Evolutionary conservation across 2,797 vertebrate genomes (phyloP).

Genomic region (Anniella stebbinsi): DNA sequence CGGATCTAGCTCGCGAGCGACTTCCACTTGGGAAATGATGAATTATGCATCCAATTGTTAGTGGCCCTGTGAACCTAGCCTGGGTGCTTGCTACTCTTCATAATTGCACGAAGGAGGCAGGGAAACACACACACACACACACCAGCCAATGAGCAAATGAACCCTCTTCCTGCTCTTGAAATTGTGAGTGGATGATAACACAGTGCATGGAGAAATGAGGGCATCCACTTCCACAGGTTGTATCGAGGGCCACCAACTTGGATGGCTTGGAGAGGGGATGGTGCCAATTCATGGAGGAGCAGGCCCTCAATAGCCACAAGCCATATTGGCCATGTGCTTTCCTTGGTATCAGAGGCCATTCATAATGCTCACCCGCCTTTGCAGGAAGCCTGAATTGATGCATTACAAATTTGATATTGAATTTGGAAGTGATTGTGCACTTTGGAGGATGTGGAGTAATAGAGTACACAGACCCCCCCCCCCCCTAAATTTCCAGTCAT

Average conservation of each 20-base stretch:
- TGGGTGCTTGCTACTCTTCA: not conserved
- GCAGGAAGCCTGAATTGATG: too few relatives aligned
- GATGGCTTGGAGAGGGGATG: not conserved
- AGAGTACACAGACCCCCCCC: too few relatives aligned
- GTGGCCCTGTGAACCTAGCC: not conserved
- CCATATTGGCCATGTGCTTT: not conserved
- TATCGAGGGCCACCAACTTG: not conserved
- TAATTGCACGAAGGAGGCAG: not conserved
- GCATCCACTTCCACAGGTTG: not conserved
- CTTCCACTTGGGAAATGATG: not conserved
- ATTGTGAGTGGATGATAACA: not conserved
- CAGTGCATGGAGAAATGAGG: not conserved
- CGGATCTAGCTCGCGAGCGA: not conserved
- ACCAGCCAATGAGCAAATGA: not conserved
- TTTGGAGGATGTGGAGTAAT: too few relatives aligned
- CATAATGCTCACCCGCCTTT: too few relatives aligned
- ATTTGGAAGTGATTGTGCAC: too few relatives aligned
- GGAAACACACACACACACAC: too few relatives aligned
- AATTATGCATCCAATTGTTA: conserved; percentile 25
- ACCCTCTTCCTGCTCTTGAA: not conserved
- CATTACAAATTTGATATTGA: too few relatives aligned
- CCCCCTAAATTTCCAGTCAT: too few relatives aligned
- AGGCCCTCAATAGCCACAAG: not conserved
- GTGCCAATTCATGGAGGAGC: not conserved
- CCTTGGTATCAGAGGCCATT: not conserved